Percentiles rank a stretch among this genome's conserved stretches.
These are phyloP conservation scores for Hozukius guyotensis DNA, from an alignment of 2,797 vertebrate genomes.

Conservation along the genomic window DNA sequence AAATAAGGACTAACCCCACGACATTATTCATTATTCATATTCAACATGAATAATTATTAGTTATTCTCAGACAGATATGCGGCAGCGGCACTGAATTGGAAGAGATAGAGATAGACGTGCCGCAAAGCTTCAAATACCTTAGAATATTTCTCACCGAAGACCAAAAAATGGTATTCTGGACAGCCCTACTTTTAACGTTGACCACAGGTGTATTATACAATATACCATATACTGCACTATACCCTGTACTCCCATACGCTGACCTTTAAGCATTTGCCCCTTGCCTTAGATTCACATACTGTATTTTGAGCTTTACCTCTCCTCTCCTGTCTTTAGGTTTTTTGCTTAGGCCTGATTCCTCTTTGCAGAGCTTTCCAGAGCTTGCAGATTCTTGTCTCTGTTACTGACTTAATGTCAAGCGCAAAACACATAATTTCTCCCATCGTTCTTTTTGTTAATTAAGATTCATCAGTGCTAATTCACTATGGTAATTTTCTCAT, in stretches of 20 bases:
- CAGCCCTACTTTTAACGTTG: neutral
- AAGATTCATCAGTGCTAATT: constrained; percentile 54
- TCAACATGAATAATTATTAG: too few relatives aligned
- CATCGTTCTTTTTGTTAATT: constrained; percentile 36
- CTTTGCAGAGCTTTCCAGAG: constrained; percentile 12
- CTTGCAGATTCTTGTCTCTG: constrained; percentile 1
- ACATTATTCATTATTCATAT: too few relatives aligned
- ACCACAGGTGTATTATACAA: neutral
- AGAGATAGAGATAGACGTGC: too few relatives aligned
- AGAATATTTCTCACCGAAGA: too few relatives aligned
- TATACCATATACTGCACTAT: neutral
- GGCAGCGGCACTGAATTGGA: too few relatives aligned
- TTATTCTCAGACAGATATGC: too few relatives aligned
- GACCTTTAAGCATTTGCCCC: neutral
- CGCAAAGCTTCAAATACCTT: too few relatives aligned
- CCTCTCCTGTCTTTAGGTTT: neutral
- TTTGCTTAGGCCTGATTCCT: neutral
- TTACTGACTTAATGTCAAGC: constrained; percentile 25
- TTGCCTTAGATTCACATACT: neutral
- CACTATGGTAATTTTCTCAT: constrained; percentile 50
- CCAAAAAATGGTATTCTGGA: too few relatives aligned
- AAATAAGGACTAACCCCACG: too few relatives aligned
- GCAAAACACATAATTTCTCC: constrained; percentile 16
- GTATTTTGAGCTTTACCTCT: neutral
- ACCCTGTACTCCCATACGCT: neutral